phyloP scores from a whole-genome alignment of 2,113 vertebrate species.

The Empidonax alnorum region DNA sequence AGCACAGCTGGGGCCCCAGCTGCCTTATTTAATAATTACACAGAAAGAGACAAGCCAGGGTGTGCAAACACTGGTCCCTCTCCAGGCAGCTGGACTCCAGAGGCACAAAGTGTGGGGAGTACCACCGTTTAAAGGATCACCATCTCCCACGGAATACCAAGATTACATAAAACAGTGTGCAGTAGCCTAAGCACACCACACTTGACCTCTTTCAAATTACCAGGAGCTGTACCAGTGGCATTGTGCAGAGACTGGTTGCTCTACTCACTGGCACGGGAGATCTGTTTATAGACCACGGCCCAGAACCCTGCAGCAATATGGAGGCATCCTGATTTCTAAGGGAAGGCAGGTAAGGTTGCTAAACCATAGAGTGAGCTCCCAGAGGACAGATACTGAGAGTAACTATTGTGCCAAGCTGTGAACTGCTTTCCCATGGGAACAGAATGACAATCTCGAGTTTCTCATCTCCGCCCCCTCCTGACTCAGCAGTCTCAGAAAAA shows the following conservation, averaged over 20 bases:
- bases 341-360: background rate
- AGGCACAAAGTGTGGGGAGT: background rate
- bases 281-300: background rate
- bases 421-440: background rate
- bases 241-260: background rate
- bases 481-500: background rate
- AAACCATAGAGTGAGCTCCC: background rate
- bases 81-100: background rate
- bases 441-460: background rate
- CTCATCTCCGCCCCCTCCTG: slow-evolving; percentile 9
- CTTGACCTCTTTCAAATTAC: background rate
- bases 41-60: background rate
- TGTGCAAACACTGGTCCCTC: background rate
- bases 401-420: background rate
- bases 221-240: background rate
- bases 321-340: background rate
- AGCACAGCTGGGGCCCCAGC: background rate
- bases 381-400: background rate
- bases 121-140: background rate
- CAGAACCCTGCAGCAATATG: background rate
- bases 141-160: background rate
- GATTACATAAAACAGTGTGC: background rate
- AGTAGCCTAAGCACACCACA: background rate
- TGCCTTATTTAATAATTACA: background rate
- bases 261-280: background rate